These are phyloP conservation scores for Tanypteryx hageni DNA, from an alignment of 2,888 invertebrate species.

Conservation along the genomic window DNA sequence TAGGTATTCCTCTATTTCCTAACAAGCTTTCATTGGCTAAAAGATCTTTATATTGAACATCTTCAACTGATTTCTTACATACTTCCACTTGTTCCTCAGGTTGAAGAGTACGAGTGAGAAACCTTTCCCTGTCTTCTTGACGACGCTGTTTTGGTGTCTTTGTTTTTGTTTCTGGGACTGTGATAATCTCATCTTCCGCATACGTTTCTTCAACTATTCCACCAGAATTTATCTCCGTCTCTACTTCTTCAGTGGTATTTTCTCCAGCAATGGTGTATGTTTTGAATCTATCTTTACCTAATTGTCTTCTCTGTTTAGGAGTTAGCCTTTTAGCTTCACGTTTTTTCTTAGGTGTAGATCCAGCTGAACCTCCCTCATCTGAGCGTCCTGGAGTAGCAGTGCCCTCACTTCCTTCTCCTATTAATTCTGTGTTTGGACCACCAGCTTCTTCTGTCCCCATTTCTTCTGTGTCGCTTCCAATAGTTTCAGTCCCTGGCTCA, in stretches of 20 bases:
- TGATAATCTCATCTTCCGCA: conserved; percentile 74
- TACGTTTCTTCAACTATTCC: conserved; percentile 73
- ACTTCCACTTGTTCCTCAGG: conserved; percentile 72
- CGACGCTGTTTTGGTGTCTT: conserved; percentile 82
- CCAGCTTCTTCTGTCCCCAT: conserved; percentile 72
- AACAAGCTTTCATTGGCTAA: conserved; percentile 14
- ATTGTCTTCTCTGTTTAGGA: conserved; percentile 86
- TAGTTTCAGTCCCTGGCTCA: conserved; percentile 77
- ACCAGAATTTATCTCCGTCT: conserved; percentile 38
- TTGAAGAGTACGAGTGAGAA: conserved; percentile 80
- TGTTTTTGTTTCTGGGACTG: conserved; percentile 73
- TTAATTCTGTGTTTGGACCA: conserved; percentile 69
- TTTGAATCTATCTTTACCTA: conserved; percentile 85
- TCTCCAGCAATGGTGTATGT: conserved; percentile 87
- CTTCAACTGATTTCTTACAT: conserved; percentile 72
- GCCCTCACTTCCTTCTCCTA: conserved; percentile 69
- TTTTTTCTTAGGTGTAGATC: conserved; percentile 85
- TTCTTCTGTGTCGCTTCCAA: conserved; percentile 70
- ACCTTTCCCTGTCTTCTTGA: conserved; percentile 82
- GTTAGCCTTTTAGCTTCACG: conserved; percentile 77
- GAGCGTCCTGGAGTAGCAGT: conserved; percentile 65
- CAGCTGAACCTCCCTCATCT: conserved; percentile 79
- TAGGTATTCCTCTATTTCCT: conserved; percentile 74
- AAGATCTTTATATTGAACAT: conserved; percentile 65
- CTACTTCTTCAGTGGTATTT: conserved; percentile 37